phyloP scores from a whole-genome alignment of 2,888 invertebrate species.

The Cryptus viduatorius region DNA sequence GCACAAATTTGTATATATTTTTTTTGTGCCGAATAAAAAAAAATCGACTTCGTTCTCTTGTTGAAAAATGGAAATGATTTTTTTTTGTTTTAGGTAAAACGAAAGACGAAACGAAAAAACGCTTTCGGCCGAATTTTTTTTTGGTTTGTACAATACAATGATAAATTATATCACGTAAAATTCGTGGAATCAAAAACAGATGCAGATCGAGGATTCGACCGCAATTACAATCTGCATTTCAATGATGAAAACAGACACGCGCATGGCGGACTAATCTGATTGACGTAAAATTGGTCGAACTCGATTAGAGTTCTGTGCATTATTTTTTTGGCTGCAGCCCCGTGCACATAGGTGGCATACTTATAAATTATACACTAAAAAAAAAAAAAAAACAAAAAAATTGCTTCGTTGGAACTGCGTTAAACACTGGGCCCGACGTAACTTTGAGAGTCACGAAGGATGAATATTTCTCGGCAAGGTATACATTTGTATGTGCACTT shows the following conservation, averaged over 20 bases:
- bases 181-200: too few relatives aligned
- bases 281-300: slow-evolving; percentile 33
- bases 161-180: too few relatives aligned
- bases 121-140: too few relatives aligned
- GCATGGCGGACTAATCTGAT: slow-evolving; percentile 28
- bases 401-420: slow-evolving; percentile 45
- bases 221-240: background rate
- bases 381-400: slow-evolving; percentile 22
- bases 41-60: too few relatives aligned
- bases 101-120: too few relatives aligned
- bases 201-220: background rate
- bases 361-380: slow-evolving; percentile 19
- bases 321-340: slow-evolving; percentile 13
- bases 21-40: too few relatives aligned
- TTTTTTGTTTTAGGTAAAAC: too few relatives aligned
- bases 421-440: slow-evolving; percentile 18
- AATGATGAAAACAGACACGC: background rate
- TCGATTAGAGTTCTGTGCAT: slow-evolving; percentile 9
- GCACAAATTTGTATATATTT: too few relatives aligned
- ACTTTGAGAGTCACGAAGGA: slow-evolving; percentile 48
- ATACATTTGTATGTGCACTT: slow-evolving; percentile 61
- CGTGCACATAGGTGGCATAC: slow-evolving; percentile 24
- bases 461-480: slow-evolving; percentile 60
- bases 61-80: too few relatives aligned
- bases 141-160: too few relatives aligned